A percentile compares a stretch with the other conserved stretches of the same genome.
These are phyloP conservation scores for Podabrus alpinus DNA, from an alignment of 2,888 invertebrate species.

Conservation along the genomic window DNA sequence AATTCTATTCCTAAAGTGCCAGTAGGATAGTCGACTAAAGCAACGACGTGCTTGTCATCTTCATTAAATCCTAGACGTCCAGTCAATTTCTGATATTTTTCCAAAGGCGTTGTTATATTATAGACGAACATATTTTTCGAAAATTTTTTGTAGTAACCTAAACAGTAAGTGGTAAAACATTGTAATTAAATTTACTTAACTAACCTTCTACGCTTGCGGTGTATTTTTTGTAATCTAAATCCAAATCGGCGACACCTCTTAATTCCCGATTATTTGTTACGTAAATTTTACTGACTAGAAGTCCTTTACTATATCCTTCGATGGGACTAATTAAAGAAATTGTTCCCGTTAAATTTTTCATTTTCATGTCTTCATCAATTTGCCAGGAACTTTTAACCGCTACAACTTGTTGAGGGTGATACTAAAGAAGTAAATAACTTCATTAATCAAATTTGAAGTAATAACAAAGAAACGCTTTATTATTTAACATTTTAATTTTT, in stretches of 20 bases:
- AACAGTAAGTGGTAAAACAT: background rate
- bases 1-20: conserved; percentile 73
- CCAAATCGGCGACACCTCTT: conserved; percentile 70
- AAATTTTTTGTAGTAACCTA: conserved; percentile 71
- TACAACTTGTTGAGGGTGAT: conserved; percentile 69
- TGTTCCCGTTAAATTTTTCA: conserved; percentile 69
- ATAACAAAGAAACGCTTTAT: background rate
- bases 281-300: conserved; percentile 68
- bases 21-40: conserved; percentile 70
- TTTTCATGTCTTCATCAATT: conserved; percentile 59
- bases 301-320: conserved; percentile 69
- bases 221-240: conserved; percentile 72
- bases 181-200: conserved; percentile 4
- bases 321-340: conserved; percentile 71
- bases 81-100: conserved; percentile 66
- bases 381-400: conserved; percentile 74
- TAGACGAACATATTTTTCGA: conserved; percentile 76
- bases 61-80: conserved; percentile 76
- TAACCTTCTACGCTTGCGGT: conserved; percentile 67
- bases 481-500: background rate
- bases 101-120: conserved; percentile 75
- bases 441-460: background rate
- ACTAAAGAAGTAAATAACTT: conserved; percentile 49
- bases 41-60: conserved; percentile 70
- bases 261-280: conserved; percentile 67